Percentiles rank a stretch among this genome's conserved stretches.
phyloP scores from a whole-genome alignment of 2,797 vertebrate genomes.

The Gadopsis marmoratus region DNA sequence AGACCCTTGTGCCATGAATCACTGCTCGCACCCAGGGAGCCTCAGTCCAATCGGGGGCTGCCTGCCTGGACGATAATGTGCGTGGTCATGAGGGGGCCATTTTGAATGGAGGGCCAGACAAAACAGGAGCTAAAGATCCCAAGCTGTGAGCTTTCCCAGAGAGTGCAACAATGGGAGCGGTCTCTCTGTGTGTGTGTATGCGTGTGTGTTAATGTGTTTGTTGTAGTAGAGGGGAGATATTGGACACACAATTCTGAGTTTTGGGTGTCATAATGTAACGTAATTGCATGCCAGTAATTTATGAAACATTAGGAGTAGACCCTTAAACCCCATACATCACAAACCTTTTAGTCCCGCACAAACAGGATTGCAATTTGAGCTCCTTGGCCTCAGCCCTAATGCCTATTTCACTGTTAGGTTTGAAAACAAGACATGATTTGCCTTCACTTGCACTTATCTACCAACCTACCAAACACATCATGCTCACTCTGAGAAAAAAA shows the following conservation, averaged over 20 bases:
- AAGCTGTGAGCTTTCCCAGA: constrained; percentile 78
- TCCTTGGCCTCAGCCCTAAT: constrained; percentile 58
- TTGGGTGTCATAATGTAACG: constrained; percentile 66
- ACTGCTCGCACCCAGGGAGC: constrained; percentile 76
- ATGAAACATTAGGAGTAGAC: constrained; percentile 73
- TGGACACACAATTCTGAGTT: constrained; percentile 68
- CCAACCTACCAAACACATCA: constrained; percentile 26
- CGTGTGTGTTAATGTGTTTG: constrained; percentile 56
- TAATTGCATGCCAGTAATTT: constrained; percentile 72
- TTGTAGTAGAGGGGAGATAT: constrained; percentile 51
- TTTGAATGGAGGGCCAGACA: constrained; percentile 80
- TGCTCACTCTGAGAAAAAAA: constrained; percentile 6
- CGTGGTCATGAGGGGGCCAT: constrained; percentile 76
- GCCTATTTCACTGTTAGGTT: constrained; percentile 50
- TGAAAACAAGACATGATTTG: constrained; percentile 61
- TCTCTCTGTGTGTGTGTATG: constrained; percentile 7
- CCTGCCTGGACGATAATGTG: constrained; percentile 72
- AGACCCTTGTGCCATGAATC: constrained; percentile 81
- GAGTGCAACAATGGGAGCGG: constrained; percentile 62
- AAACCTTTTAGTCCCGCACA: constrained; percentile 72
- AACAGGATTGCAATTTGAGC: constrained; percentile 71
- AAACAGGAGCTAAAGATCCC: constrained; percentile 79
- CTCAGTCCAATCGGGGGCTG: constrained; percentile 74
- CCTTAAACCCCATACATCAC: constrained; percentile 65
- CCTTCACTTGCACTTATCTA: constrained; percentile 37